Evolutionary conservation across 1,140 invertebrate genomes (phyloP), one percentile per base, ranked within the genome.

Genomic region (Dreissena rostriformis): DNA sequence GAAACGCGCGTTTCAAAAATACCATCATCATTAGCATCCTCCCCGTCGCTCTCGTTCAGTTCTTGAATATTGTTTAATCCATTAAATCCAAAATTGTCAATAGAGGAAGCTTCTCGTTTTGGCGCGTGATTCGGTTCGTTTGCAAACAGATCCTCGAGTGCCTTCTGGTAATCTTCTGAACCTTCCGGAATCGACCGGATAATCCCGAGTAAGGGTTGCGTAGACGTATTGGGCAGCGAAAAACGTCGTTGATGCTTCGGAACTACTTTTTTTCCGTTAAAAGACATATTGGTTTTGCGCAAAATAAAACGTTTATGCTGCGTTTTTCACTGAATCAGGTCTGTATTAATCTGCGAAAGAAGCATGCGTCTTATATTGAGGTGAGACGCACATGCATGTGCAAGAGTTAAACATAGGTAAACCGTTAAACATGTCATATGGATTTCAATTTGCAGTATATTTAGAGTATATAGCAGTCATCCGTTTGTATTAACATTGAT

Each of bases 21-120:
- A 7, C 22, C 15, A 51, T 19, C 28, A 39, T 70, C 51, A 12
- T 70, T 26, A 19, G 55, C 77, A 10, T 22, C 17, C 19, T 79
- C 77, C 0, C 19, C 63, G 29, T 79, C 77, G 39, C 66, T 79
- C 57, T 79, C 77, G 22, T 71, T 70, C 51, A n/a, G 63, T 52
- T 79, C 77, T 57, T 79, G 77, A n/a, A 79, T 71, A 39, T 79
- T 71, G 29, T 51, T 67, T 12, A 79, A 66, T 39, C 77, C 77
- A 49, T 79, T 79, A 28, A 79, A 79, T 28, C 77, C 67, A 29
- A 52, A 22, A 24, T 70, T 52, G 2, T 61, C 17, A n/a, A 24
- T 24, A 57, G 57, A 28, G 17, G 15, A 51, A 53, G 49, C 24
- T 57, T 79, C 57, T 2, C 14, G 17, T 39, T 39, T 39, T 57